Base-by-base conservation (phyloP, 1,140 invertebrate genomes). In the Orius insidiosus region DNA sequence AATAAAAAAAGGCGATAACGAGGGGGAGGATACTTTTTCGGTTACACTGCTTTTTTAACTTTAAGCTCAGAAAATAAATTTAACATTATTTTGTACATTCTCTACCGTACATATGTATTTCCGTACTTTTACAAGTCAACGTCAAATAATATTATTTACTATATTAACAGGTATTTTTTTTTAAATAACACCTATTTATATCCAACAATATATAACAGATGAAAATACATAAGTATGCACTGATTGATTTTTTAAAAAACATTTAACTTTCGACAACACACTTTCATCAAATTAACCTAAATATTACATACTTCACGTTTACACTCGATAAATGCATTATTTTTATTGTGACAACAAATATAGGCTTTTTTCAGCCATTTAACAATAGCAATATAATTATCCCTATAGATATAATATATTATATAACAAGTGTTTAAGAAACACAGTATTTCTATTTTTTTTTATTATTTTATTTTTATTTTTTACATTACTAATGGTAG, bases 121-220 rank as follows among this genome's bases (percentile, higher is more conserved):
- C 24, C 24, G 24, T 24, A 24, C 24, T 24, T 24, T 24, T 24
- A 24, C 24, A 24, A 24, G 24, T 24, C 24, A 24, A 24, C 24
- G 24, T 24, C 24, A 24, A 24, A n/a, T n/a, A n/a, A n/a, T n/a
- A n/a, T 24, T 24, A 24, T 24, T 24, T 24, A 24, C 24, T 24
- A 24, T 24, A 24, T 24, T 24, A 24, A 24, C 24, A 24, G 24
- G 24, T 24, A 24, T 24, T 24, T 24, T n/a, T n/a, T 24, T 43
- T 43, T 43, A 11, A 14, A 31, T 43, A 43, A 43, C 18, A 15
- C 41, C 24, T 43, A 43, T 43, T 43, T 43, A 43, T 40, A 36
- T 36, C 14, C 35, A 43, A 43, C 41, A 43, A 43, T 43, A 19
- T 19, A 30, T 43, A 31, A 43, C 18, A 24, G 24, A 10, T 43